phyloP scores from a whole-genome alignment of 2,797 vertebrate genomes.

The Tangara arthus region DNA sequence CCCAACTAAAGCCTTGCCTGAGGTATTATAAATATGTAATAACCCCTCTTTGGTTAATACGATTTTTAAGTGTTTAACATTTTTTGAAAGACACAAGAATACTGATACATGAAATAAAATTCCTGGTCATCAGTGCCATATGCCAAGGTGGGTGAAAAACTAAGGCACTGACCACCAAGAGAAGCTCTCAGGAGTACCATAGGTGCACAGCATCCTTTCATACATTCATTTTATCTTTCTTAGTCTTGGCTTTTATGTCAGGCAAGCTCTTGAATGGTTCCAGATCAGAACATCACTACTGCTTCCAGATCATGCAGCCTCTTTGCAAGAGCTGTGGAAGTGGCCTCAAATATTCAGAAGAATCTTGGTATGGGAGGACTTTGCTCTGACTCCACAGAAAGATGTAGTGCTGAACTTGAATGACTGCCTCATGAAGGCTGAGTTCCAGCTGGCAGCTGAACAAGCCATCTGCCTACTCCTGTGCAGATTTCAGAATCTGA shows the following conservation, averaged over 20 bases:
- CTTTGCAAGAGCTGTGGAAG: not conserved
- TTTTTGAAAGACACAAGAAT: not conserved
- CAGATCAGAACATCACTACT: not conserved
- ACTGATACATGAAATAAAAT: not conserved
- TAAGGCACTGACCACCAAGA: not conserved
- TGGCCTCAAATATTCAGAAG: not conserved
- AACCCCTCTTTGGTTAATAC: not conserved
- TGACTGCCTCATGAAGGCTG: conserved; percentile 13
- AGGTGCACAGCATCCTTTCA: not conserved
- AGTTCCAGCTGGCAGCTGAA: conserved; percentile 58
- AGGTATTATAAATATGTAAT: not conserved
- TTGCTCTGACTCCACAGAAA: not conserved
- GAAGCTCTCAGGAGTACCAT: not conserved
- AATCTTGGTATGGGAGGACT: not conserved
- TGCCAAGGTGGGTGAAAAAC: not conserved
- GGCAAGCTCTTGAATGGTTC: not conserved
- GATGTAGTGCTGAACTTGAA: conserved; percentile 14
- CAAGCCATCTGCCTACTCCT: conserved; percentile 47
- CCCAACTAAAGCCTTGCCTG: not conserved
- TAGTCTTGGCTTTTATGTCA: not conserved
- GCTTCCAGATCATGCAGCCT: not conserved
- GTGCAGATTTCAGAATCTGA: conserved; percentile 47
- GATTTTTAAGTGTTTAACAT: not conserved
- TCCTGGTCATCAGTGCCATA: not conserved
- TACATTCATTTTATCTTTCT: not conserved